Base-by-base conservation (phyloP, 2,113 vertebrate genomes). In the Chiloscyllium plagiosum region DNA sequence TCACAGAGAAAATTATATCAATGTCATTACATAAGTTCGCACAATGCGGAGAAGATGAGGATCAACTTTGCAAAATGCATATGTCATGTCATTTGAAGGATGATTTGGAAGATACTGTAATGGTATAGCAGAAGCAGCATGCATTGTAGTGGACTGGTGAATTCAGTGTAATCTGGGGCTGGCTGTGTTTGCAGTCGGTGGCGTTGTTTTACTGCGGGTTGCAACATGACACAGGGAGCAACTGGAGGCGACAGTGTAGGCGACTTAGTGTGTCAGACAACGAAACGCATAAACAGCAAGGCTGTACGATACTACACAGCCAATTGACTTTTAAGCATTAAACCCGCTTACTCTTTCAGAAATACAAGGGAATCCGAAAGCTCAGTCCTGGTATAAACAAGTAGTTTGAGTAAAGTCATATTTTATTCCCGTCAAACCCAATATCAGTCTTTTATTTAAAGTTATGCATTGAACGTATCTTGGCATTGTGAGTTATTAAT, bases 321-420 rank as follows among this genome's bases (percentile, higher is more conserved):
- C 3, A 56, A 13, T 92, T 19, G 56, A 33, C 87, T 92, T 65
- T 61, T 15, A 33, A 26, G 87, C 87, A 3, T 90, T 92, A 7
- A 33, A 7, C 33, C 13, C 17, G 33, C 66, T n/a, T 66, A 33
- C 89, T 1, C 5, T 8, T 1, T n/a, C 33, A 37, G 61, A 66
- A 17, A 37, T n/a, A 66, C 61, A 20, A 4, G 33, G 37, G 15
- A 66, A 92, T 61, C 26, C 2, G 52, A 33, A 90, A 56, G 86
- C 83, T 7, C 12, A 86, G 83, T 20, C 56, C 33, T 29, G 56
- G 33, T 33, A 65, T 66, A 90, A 65, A 90, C 56, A 92, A 92
- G 89, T 37, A 56, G 33, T 66, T 92, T 92, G 5, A 65, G 33
- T 93, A 93, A 93, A 93, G 89, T 93, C 89, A 66, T 68, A 61